phyloP scores from a whole-genome alignment of 2,888 invertebrate genomes.

The Caenorhabditis auriculariae region DNA sequence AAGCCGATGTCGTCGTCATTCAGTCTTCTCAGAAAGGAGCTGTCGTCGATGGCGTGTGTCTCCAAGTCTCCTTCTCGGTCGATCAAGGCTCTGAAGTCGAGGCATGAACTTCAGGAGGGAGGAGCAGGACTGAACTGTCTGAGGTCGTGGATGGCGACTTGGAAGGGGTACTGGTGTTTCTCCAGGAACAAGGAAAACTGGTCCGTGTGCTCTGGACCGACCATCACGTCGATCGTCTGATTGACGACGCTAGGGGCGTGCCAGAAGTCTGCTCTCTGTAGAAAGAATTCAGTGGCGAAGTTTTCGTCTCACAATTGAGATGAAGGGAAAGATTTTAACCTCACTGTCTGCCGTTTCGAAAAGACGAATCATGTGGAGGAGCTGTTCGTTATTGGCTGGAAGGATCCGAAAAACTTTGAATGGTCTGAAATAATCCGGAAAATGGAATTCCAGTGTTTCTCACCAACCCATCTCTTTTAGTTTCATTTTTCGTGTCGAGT shows the following conservation, averaged over 20 bases:
- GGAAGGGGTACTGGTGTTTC: conserved; percentile 22
- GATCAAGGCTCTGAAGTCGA: conserved; percentile 45
- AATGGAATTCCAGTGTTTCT: no score
- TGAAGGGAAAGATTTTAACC: conserved; percentile 1
- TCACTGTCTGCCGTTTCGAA: conserved; percentile 44
- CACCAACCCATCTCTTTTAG: no score
- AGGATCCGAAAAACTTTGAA: conserved; percentile 54
- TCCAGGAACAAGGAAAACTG: conserved; percentile 33
- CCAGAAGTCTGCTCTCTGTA: conserved; percentile 56
- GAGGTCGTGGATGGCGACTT: conserved; percentile 50
- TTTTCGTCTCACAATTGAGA: conserved; percentile 5
- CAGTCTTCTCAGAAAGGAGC: conserved; percentile 19
- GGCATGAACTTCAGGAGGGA: not conserved
- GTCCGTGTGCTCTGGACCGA: conserved; percentile 39
- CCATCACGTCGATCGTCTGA: conserved; percentile 55
- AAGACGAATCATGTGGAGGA: conserved; percentile 40
- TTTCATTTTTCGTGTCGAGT: no score
- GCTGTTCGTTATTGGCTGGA: conserved; percentile 41
- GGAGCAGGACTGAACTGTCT: conserved; percentile 24
- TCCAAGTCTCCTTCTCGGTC: conserved; percentile 46
- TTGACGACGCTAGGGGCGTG: conserved; percentile 50
- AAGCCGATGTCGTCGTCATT: conserved; percentile 33
- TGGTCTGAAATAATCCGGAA: no score
- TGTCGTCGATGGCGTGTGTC: conserved; percentile 12
- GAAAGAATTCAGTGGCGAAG: not conserved